A percentile compares a stretch with the other conserved stretches of the same genome.
phyloP scores from a whole-genome alignment of 2,113 vertebrate genomes.

The Zosterops hypoxanthus region DNA sequence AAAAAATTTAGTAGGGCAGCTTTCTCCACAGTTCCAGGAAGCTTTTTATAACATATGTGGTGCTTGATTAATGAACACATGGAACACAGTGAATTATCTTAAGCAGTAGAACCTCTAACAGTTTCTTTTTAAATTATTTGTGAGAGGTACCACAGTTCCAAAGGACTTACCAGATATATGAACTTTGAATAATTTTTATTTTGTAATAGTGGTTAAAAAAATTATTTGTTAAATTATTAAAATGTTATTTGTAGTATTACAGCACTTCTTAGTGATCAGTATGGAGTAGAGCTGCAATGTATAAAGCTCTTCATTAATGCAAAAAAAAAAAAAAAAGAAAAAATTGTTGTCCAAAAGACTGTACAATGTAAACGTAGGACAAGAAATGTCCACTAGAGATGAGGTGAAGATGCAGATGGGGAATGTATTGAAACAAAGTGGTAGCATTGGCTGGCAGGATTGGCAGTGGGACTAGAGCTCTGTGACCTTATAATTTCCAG shows the following conservation, averaged over 20 bases:
- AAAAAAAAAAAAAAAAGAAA: not conserved
- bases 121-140: not conserved
- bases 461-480: not conserved
- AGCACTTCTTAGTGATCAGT: not conserved
- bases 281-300: not conserved
- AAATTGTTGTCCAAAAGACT: not conserved
- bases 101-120: constrained; percentile 6
- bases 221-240: not conserved
- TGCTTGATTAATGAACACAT: constrained; percentile 23
- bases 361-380: not conserved
- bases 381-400: not conserved
- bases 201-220: not conserved
- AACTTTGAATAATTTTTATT: not conserved
- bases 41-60: not conserved
- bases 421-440: not conserved
- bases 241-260: not conserved
- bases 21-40: not conserved
- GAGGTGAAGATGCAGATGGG: not conserved
- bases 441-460: not conserved
- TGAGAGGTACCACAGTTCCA: not conserved
- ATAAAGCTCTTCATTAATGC: not conserved
- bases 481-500: not conserved
- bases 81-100: constrained; percentile 6
- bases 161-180: not conserved
- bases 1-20: not conserved